Conservation (phyloP, 2,888 invertebrate species). For the Ametastegia equiseti region DNA sequence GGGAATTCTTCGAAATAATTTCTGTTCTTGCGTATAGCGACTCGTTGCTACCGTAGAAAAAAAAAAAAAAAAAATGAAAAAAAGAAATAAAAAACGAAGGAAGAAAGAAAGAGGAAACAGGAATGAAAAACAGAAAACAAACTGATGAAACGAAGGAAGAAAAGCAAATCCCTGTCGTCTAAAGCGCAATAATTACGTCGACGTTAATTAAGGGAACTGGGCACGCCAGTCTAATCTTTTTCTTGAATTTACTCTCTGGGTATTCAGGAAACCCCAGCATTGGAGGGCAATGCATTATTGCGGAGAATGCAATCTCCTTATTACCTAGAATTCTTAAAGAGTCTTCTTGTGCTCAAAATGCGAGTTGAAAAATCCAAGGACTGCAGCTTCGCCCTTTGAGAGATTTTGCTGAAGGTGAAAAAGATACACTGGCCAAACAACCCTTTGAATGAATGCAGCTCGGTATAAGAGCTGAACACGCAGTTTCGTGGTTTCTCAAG, state of each 20-base stretch:
- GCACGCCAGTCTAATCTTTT: neutral
- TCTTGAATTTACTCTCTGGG: neutral
- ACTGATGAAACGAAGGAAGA: neutral
- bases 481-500: conserved; percentile 48
- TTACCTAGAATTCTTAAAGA: neutral
- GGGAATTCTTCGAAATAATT: neutral
- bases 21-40: neutral
- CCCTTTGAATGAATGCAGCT: conserved; percentile 19
- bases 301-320: neutral
- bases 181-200: neutral
- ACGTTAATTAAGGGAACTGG: conserved; percentile 12
- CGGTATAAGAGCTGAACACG: neutral
- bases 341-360: neutral
- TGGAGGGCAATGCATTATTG: neutral
- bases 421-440: conserved; percentile 1
- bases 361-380: neutral
- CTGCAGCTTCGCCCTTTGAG: neutral
- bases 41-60: neutral
- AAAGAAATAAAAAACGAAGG: neutral
- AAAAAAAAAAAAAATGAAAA: neutral
- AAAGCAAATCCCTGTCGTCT: neutral
- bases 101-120: neutral
- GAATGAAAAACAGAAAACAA: neutral
- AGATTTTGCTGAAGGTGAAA: neutral
- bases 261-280: neutral